Evolutionary conservation across 2,888 invertebrate genomes (phyloP), one percentile per base, ranked within the genome.

Genomic region (Teleogryllus oceanicus): DNA sequence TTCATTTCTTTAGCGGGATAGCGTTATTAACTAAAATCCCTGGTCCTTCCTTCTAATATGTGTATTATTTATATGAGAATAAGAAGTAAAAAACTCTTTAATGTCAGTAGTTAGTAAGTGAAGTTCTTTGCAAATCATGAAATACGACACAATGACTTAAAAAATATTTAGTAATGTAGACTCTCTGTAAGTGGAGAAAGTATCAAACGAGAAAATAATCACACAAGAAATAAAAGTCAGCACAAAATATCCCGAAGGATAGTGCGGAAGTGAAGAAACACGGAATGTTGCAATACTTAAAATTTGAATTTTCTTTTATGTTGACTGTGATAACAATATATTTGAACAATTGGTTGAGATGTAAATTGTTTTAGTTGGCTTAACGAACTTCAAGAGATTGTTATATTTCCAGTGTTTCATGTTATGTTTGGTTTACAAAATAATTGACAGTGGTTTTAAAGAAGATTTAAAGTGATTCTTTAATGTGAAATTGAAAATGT

Each of bases 21-120:
- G 37, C 37, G 37, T 37, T 37, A 37, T 37, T 37, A 37, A 37
- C 37, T 37, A 8, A 62, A 62, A 18, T 62, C 62, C n/a, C n/a
- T 62, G 62, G 62, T 62, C 62, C 62, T 62, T 18, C 62, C 62
- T 62, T 62, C 62, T 62, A 62, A 13, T 62, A 62, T 18, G 62
- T 62, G 62, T 62, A 18, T 62, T 62, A 62, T 62, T 62, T 62
- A 62, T 62, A 62, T 62, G 62, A 62, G 37, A 62, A 62, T 62
- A n/a, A 18, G n/a, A 62, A 62, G n/a, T 62, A 62, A 62, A 62
- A 62, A 18, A 62, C 62, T 62, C 62, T 13, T 62, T 62, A 37
- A 37, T 37, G 37, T 37, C 8, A n/a, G n/a, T 62, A 18, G 62
- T n/a, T 62, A 13, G 62, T 62, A 62, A 13, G n/a, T n/a, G 62